phyloP scores from a whole-genome alignment of 2,888 invertebrate species.

The Lepidonotus clava region DNA sequence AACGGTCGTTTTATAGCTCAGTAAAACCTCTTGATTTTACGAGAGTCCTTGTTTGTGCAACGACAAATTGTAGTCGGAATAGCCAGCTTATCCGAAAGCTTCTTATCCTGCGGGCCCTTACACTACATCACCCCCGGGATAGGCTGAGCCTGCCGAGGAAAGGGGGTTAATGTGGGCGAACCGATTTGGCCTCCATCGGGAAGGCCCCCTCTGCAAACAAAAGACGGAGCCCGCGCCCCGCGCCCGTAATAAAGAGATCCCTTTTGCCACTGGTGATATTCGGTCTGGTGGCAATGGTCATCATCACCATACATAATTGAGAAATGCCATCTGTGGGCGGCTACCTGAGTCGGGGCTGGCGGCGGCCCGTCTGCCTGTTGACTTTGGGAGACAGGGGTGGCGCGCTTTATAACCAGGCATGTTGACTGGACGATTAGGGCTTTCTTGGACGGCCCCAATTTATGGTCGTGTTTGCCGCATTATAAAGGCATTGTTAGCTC shows the following conservation, averaged over 20 bases:
- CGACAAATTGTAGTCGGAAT: neutral
- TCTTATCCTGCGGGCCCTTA: neutral
- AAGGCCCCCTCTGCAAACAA: too few relatives aligned
- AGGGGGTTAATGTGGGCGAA: neutral
- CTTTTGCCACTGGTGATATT: neutral
- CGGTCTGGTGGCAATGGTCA: neutral
- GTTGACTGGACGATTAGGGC: conserved; percentile 5
- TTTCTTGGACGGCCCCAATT: conserved; percentile 17
- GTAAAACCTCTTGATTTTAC: too few relatives aligned
- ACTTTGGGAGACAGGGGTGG: neutral
- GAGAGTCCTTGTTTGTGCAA: neutral
- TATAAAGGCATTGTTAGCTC: conserved; percentile 40
- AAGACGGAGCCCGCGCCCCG: too few relatives aligned
- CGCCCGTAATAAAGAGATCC: too few relatives aligned
- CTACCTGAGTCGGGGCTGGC: neutral
- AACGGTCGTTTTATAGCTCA: too few relatives aligned
- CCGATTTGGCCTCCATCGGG: neutral
- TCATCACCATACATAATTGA: conserved; percentile 12
- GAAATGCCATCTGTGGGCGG: neutral
- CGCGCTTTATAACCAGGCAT: neutral
- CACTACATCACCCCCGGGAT: neutral
- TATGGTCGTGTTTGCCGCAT: conserved; percentile 1
- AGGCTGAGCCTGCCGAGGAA: neutral
- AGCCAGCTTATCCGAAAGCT: conserved; percentile 18
- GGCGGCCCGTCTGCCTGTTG: neutral